Evolutionary conservation across 2,797 vertebrate species (phyloP), one percentile per base, ranked within the genome.

Genomic region (Pseudochromis fuscus): DNA sequence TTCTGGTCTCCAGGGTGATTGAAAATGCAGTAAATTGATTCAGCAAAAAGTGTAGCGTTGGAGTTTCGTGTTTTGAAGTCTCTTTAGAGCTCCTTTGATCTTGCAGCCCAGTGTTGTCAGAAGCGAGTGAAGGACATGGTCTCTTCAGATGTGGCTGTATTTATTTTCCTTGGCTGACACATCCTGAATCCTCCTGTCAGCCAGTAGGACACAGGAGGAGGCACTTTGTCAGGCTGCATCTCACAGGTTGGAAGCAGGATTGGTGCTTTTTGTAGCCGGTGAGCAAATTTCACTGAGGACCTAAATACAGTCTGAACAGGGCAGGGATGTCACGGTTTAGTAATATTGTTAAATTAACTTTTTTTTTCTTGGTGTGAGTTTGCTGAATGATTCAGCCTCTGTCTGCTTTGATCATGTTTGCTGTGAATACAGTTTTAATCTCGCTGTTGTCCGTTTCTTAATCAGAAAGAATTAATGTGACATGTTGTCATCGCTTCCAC

Each of bases 31-130:
- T 35, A 72, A 78, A 91, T 87, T 83, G 83, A 87, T 85, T 78
- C 72, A 72, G 70, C 65, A 73, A 76, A n/a, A 82, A 83, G 57
- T 71, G 80, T 79, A 65, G 67, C 16, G 10, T 68, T 56, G 33
- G 51, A 66, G 56, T 86, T 87, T 81, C 27, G 44, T 55, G 53
- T 73, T 77, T 75, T 63, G 46, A 81, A 72, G 78, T 76, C 69
- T 88, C 68, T 84, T 85, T 74, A 56, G 75, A 51, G 60, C 28
- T 76, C 37, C 70, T 84, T 85, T 90, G 75, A 88, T 87, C 82
- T 72, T 21, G 55, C 78, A 67, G 64, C 74, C 69, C 51, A 44
- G 73, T 53, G 52, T 77, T 69, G 69, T 85, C 82, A 75, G 73
- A 77, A 65, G 61, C 69, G 50, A 81, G 81, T 79, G 81, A 88